Evolutionary conservation across 2,888 invertebrate species (phyloP).

Genomic region (Sabatieria punctata): DNA sequence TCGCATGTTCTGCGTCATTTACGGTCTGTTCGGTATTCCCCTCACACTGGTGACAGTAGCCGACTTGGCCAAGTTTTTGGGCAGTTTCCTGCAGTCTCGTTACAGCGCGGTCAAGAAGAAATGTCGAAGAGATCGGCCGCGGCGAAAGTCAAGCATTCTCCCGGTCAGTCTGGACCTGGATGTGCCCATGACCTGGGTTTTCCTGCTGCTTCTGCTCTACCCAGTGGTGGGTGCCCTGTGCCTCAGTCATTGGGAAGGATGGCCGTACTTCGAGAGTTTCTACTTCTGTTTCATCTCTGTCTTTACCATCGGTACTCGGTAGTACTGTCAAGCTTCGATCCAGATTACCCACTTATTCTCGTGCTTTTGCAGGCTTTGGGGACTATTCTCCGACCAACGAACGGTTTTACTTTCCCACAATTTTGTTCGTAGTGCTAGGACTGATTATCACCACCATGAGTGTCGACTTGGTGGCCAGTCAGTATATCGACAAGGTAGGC

Average conservation of each 20-base stretch:
- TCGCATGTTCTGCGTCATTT: neutral
- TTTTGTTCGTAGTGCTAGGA: neutral
- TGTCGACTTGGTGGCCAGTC: neutral
- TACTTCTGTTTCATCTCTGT: neutral
- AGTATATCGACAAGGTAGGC: neutral
- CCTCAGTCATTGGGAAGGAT: no score
- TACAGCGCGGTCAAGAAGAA: neutral
- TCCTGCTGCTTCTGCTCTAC: neutral
- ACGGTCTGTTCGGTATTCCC: neutral
- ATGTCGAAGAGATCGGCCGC: no score
- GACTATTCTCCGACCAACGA: neutral
- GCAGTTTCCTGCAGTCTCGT: neutral
- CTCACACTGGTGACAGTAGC: neutral
- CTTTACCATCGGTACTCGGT: neutral
- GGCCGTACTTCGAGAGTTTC: neutral
- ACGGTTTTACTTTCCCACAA: neutral
- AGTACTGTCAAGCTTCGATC: neutral
- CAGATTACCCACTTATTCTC: neutral
- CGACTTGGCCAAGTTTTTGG: neutral
- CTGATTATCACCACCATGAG: neutral
- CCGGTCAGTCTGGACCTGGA: no score
- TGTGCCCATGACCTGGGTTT: no score
- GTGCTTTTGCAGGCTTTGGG: neutral
- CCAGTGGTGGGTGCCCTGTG: neutral
- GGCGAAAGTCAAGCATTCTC: no score